Conservation (phyloP, 2,797 vertebrate genomes). For the Orestias chungarensis region DNA sequence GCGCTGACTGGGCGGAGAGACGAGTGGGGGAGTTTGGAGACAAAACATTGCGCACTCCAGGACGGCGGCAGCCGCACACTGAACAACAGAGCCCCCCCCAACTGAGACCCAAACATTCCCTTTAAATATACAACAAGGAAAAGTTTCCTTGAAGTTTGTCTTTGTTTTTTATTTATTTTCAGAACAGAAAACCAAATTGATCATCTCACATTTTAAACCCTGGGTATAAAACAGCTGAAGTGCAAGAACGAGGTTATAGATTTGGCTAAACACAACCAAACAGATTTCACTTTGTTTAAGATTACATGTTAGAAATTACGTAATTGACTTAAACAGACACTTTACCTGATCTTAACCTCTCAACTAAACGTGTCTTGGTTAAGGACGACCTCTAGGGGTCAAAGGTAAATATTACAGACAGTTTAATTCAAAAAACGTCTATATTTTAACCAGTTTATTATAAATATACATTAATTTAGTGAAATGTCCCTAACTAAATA, state of each 20-base stretch:
- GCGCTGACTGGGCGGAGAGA: slow-evolving; percentile 59
- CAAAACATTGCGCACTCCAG: slow-evolving; percentile 25
- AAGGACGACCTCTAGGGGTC: slow-evolving; percentile 48
- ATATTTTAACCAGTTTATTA: too few relatives aligned
- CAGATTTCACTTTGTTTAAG: not conserved
- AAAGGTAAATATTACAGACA: slow-evolving; percentile 9
- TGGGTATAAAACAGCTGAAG: not conserved
- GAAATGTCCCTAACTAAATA: too few relatives aligned
- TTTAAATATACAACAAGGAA: not conserved
- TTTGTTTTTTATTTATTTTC: not conserved
- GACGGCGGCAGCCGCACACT: slow-evolving; percentile 18
- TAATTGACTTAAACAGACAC: not conserved
- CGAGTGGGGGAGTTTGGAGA: slow-evolving; percentile 29
- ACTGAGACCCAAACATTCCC: not conserved
- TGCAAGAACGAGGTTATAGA: not conserved
- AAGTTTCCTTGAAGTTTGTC: not conserved
- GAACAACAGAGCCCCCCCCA: not conserved
- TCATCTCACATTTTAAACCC: not conserved
- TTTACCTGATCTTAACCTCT: fast-evolving
- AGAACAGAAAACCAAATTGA: not conserved
- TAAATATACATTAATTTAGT: too few relatives aligned
- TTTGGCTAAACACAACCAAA: not conserved
- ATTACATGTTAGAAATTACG: not conserved
- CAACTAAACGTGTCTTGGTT: not conserved
- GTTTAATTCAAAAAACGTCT: too few relatives aligned